Conservation (phyloP, 1,140 invertebrate genomes). For the Dysdera silvatica region DNA sequence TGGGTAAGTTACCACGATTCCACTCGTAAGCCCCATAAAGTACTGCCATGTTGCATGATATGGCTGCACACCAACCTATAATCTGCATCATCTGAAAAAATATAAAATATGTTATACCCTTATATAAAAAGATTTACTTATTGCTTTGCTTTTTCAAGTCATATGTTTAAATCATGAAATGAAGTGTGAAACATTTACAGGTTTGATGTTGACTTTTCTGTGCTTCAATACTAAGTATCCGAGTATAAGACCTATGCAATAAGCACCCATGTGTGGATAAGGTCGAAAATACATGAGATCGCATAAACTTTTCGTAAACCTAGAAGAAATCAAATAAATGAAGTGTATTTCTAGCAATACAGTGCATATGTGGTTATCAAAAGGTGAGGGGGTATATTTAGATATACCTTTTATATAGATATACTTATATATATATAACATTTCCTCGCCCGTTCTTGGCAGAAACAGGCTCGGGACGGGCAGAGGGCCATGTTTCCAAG, state of each 20-base stretch:
- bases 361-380: too few species aligned
- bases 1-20: slow-evolving; percentile 26
- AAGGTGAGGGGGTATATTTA: too few species aligned
- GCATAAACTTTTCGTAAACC: slow-evolving; percentile 10
- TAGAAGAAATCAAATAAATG: not conserved
- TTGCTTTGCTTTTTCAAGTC: too few species aligned
- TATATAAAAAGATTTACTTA: too few species aligned
- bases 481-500: too few species aligned
- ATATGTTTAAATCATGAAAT: not conserved
- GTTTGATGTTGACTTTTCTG: slow-evolving; percentile 16
- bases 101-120: too few species aligned
- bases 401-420: too few species aligned
- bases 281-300: slow-evolving; percentile 25
- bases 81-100: slow-evolving; percentile 13
- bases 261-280: slow-evolving; percentile 32
- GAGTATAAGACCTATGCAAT: slow-evolving; percentile 26
- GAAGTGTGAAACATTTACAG: not conserved
- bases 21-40: slow-evolving; percentile 25
- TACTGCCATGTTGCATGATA: slow-evolving; percentile 14
- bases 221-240: slow-evolving; percentile 26
- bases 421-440: too few species aligned
- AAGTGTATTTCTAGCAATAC: not conserved
- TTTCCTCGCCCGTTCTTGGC: too few species aligned
- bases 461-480: too few species aligned
- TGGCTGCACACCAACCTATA: slow-evolving; percentile 20